These are phyloP conservation scores for Meleagris gallopavo DNA, from an alignment of 2,113 vertebrate genomes.

Conservation along the genomic window DNA sequence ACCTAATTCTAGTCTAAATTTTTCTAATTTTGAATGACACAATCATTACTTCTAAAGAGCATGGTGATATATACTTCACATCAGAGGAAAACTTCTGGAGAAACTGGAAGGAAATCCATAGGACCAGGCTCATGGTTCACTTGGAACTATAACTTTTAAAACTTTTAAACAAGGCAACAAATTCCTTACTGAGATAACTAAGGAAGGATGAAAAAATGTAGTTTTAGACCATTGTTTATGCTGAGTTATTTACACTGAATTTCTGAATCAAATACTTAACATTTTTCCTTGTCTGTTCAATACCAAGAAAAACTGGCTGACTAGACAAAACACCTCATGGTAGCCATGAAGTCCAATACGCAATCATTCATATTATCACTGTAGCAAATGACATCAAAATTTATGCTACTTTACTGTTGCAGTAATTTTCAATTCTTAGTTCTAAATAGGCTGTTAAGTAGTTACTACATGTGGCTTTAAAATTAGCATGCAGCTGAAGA, in stretches of 20 bases:
- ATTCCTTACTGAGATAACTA: not conserved
- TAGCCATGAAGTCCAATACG: not conserved
- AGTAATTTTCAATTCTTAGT: not conserved
- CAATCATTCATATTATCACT: not conserved
- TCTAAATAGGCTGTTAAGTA: not conserved
- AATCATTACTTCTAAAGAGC: not conserved
- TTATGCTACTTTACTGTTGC: not conserved
- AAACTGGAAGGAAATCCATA: not conserved
- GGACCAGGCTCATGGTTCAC: not conserved
- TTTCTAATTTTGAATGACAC: not conserved
- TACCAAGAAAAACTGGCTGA: not conserved
- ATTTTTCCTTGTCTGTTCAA: not conserved
- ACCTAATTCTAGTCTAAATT: not conserved
- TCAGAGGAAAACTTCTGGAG: not conserved
- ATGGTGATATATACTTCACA: not conserved
- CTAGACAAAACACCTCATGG: not conserved
- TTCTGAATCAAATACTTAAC: not conserved
- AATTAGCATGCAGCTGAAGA: not conserved
- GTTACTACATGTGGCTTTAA: fast-evolving
- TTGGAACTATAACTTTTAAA: not conserved
- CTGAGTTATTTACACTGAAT: not conserved
- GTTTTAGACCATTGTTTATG: not conserved
- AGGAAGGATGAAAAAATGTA: not conserved
- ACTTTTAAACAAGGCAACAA: not conserved
- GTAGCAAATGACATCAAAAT: not conserved